Conservation (phyloP, 2,113 vertebrate genomes). For the Capreolus pygargus region DNA sequence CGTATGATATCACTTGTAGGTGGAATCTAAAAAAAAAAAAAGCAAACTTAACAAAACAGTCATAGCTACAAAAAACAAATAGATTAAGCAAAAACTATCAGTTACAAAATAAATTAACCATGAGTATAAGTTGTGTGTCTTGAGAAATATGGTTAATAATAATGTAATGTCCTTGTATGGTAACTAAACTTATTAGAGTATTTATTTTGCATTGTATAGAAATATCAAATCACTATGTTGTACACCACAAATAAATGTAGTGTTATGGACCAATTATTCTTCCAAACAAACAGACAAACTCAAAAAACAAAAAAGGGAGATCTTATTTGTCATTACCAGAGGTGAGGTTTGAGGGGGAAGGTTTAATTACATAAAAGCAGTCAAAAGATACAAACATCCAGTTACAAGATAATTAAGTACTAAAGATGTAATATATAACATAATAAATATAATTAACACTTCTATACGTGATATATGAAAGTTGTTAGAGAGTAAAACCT, state of each 20-base stretch:
- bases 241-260: neutral
- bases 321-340: neutral
- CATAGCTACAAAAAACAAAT: neutral
- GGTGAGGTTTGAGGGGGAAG: neutral
- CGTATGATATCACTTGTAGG: neutral
- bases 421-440: neutral
- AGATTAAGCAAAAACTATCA: neutral
- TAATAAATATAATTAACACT: neutral
- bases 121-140: neutral
- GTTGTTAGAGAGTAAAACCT: neutral
- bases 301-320: neutral
- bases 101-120: neutral
- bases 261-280: neutral
- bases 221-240: neutral
- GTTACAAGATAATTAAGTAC: neutral
- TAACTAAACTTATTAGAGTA: neutral
- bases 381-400: neutral
- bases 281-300: neutral
- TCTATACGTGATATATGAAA: neutral
- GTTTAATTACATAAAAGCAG: neutral
- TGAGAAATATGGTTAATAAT: neutral
- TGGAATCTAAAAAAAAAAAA: neutral
- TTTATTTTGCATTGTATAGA: neutral
- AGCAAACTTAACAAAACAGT: neutral
- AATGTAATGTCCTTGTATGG: neutral